Evolutionary conservation across 2,113 vertebrate genomes (phyloP).

Genomic region (Nesogale talazaci): DNA sequence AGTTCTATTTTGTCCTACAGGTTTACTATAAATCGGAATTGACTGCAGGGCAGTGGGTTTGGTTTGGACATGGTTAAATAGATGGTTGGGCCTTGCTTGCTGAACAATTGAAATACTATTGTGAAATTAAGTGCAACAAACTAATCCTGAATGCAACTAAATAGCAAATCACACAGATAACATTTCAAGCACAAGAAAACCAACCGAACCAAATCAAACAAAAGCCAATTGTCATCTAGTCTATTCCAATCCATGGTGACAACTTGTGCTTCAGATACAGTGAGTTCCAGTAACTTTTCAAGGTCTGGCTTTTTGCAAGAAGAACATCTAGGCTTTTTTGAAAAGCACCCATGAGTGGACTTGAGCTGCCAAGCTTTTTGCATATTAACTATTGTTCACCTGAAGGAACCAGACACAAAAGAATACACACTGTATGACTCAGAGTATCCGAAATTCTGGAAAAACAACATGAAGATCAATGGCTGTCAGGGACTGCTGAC

Average conservation of each 20-base stretch:
- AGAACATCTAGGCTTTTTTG: not conserved
- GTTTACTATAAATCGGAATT: not conserved
- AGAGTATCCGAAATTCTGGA: not conserved
- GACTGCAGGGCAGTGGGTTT: not conserved
- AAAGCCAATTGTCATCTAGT: not conserved
- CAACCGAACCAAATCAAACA: not conserved
- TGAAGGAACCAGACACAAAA: not conserved
- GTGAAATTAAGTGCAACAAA: not conserved
- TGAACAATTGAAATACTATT: not conserved
- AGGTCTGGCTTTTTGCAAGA: not conserved
- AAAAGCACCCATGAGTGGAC: not conserved
- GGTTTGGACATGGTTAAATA: not conserved
- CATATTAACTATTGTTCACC: not conserved
- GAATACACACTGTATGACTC: rapidly evolving
- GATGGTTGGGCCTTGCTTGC: not conserved
- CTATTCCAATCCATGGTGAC: not conserved
- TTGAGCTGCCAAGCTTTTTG: not conserved
- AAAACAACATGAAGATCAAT: not conserved
- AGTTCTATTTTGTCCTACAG: too few species aligned
- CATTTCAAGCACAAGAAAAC: not conserved
- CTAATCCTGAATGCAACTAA: not conserved
- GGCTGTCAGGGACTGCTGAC: not conserved
- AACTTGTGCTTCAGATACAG: not conserved
- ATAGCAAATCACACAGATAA: not conserved
- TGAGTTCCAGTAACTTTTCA: not conserved